Conservation (phyloP, 2,797 vertebrate genomes). For the Chrysolophus pictus region DNA sequence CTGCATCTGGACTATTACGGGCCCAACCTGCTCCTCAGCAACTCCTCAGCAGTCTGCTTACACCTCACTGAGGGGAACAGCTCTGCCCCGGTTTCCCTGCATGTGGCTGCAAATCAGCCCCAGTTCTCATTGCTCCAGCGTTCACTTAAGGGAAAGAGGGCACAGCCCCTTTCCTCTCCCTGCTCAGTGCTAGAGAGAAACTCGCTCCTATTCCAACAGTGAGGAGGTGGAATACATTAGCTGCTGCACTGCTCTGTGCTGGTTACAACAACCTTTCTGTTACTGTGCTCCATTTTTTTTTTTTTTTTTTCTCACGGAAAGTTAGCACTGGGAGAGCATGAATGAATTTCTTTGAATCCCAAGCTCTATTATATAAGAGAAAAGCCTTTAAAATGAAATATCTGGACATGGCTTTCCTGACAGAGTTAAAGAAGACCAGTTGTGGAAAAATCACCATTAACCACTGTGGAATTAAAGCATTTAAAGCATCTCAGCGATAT, state of each 20-base stretch:
- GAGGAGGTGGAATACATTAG: constrained; percentile 49
- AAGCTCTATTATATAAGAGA: background rate
- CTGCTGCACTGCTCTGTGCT: constrained; percentile 15
- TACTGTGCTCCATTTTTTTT: background rate
- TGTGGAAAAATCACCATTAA: background rate
- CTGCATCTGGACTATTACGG: background rate
- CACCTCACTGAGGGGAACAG: background rate
- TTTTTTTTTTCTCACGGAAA: background rate
- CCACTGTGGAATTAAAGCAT: background rate
- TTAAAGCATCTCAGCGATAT: background rate
- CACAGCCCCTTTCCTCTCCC: constrained; percentile 34
- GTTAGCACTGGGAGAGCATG: constrained; percentile 7
- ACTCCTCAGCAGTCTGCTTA: rapidly evolving
- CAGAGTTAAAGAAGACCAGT: background rate
- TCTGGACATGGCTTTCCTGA: background rate
- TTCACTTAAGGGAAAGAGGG: constrained; percentile 10
- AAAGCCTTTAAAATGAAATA: constrained; percentile 16
- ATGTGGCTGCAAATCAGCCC: constrained; percentile 29
- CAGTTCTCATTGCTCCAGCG: constrained; percentile 24
- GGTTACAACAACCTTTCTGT: constrained; percentile 40
- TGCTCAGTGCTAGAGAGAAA: background rate
- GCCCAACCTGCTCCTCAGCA: background rate
- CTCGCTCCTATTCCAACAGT: constrained; percentile 21
- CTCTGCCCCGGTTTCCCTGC: background rate
- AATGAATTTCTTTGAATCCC: constrained; percentile 1